phyloP scores from a whole-genome alignment of 2,113 vertebrate genomes.

The Mellivora capensis region DNA sequence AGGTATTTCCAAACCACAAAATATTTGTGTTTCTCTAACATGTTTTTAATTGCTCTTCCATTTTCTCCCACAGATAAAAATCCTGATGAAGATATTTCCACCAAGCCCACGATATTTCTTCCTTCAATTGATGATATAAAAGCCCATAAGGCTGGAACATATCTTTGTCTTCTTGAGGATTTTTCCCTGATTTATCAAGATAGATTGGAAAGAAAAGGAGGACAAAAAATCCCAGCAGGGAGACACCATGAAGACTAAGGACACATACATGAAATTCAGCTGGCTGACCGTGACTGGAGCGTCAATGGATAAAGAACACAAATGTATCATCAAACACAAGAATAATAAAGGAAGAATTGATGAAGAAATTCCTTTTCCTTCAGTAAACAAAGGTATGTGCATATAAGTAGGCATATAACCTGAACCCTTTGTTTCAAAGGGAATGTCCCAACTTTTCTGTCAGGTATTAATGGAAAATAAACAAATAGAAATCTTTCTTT shows the following conservation, averaged over 20 bases:
- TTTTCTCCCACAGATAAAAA: constrained; percentile 11
- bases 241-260: neutral
- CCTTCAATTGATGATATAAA: constrained; percentile 7
- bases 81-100: fast-evolving
- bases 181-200: no score
- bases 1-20: neutral
- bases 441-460: neutral
- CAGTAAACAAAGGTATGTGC: constrained; percentile 48
- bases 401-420: neutral
- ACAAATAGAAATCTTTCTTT: neutral
- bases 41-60: neutral
- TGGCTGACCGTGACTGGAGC: constrained; percentile 75
- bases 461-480: neutral
- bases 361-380: constrained; percentile 54
- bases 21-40: neutral
- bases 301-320: neutral
- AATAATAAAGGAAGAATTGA: neutral
- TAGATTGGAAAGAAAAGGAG: no score
- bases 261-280: constrained; percentile 73
- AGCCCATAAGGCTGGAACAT: neutral
- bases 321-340: constrained; percentile 34
- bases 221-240: constrained; percentile 6
- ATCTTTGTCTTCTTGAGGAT: no score
- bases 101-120: constrained; percentile 64
- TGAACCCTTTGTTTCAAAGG: neutral